Base-by-base conservation (phyloP, 2,113 vertebrate species). In the Eptesicus fuscus region DNA sequence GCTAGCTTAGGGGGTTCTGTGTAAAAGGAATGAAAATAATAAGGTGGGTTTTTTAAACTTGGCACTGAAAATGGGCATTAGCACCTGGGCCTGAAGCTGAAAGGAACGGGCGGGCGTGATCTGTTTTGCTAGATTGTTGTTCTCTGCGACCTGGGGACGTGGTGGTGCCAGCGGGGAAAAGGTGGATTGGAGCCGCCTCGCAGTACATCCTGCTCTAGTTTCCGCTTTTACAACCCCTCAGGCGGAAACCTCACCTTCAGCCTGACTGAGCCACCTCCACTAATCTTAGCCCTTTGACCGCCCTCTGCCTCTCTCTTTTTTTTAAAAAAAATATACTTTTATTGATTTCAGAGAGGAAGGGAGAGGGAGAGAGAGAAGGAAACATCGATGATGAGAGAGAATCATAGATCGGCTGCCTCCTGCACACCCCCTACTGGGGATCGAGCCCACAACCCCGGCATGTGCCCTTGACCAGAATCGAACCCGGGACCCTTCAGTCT, bases 21-120 rank as follows among this genome's bases (percentile, higher is more conserved):
- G 76, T 92, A 28, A 78, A 92, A 94, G 51, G 40, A 76, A 49
- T 93, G n/a, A 67, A 69, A 77, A 61, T 80, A 59, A 90, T 83
- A 83, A 69, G 4, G n/a, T 30, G 3, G 3, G 5, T 22, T 49
- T 67, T 88, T 44, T 4, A 47, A 85, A 67, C 70, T 83, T 95
- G 7, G 1, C 13, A 42, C 40, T 80, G 32, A 93, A 90, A 83
- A 79, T 88, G 78, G 92, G 17, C 90, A 59, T 51, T 59, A 3
- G 7, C 73, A 37, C n/a, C 69, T 76, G 2, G 69, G 37, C 51
- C 80, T 44, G 53, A 73, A 88, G 59, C 80, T 56, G 44, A 88
- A 92, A 78, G 56, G 69, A 88, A 71, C 61, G 42, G 13, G n/a
- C n/a, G n/a, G n/a, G n/a, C n/a, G n/a, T n/a, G n/a, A n/a, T n/a